Conservation (phyloP, 2,888 invertebrate species). For the Escarpia spicata region DNA sequence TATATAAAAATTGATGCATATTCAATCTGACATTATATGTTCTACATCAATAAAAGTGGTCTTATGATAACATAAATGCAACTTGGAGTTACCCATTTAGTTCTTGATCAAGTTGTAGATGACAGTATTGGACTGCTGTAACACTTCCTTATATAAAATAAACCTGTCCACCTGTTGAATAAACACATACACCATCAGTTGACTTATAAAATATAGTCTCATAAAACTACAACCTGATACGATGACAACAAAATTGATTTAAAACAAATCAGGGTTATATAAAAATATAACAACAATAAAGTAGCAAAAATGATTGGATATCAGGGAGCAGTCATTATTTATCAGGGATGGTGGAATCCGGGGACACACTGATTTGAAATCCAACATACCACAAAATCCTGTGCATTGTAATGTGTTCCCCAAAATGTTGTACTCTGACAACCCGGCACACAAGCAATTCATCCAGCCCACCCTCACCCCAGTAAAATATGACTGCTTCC, state of each 20-base stretch:
- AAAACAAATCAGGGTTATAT: neutral
- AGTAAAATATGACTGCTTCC: neutral
- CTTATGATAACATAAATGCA: neutral
- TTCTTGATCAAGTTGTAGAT: neutral
- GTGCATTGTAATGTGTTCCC: too few relatives aligned
- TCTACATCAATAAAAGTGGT: neutral
- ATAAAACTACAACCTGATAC: neutral
- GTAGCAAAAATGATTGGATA: neutral
- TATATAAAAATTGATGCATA: neutral
- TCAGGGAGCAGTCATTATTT: too few relatives aligned
- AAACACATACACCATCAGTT: neutral
- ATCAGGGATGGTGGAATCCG: too few relatives aligned
- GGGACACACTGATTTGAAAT: too few relatives aligned
- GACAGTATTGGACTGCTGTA: neutral
- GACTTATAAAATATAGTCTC: neutral
- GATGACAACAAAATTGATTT: neutral
- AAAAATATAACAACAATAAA: neutral
- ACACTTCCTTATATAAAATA: neutral
- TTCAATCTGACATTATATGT: neutral
- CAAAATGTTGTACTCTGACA: too few relatives aligned
- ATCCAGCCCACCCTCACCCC: too few relatives aligned
- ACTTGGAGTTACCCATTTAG: conserved; percentile 10
- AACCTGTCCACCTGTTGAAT: neutral
- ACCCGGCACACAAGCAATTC: too few relatives aligned
- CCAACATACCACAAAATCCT: too few relatives aligned